Percentiles rank a stretch among this genome's conserved stretches.
These are phyloP conservation scores for Uropsilus gracilis DNA, from an alignment of 2,113 vertebrate species.

Conservation along the genomic window DNA sequence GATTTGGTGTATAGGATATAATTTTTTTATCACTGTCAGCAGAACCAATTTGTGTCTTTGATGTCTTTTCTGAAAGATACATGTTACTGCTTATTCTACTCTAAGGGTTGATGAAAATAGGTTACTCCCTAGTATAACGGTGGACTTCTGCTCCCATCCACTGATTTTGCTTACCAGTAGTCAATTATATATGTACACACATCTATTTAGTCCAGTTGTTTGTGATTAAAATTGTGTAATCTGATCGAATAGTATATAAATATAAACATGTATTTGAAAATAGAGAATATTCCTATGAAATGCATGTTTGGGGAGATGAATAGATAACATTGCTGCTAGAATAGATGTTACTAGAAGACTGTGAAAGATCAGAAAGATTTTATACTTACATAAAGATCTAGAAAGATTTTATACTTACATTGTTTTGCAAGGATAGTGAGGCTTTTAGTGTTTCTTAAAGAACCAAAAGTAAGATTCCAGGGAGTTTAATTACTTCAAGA, in stretches of 20 bases:
- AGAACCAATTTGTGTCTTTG: not conserved
- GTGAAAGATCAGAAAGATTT: not conserved
- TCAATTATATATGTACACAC: not conserved
- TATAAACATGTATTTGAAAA: not conserved
- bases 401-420: not conserved
- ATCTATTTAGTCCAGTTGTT: not conserved
- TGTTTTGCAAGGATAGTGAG: not conserved
- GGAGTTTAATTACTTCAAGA: not conserved
- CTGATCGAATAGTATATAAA: not conserved
- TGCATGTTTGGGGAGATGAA: not conserved
- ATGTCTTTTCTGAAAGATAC: not conserved
- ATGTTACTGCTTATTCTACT: not conserved
- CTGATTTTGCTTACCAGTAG: not conserved
- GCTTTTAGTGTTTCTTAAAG: slow-evolving; percentile 5
- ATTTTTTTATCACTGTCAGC: not conserved
- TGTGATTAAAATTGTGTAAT: not conserved
- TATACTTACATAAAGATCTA: not conserved
- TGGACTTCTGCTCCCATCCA: not conserved
- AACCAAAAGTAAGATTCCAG: slow-evolving; percentile 2
- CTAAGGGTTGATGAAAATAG: not conserved
- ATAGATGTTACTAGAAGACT: not conserved
- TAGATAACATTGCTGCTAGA: not conserved
- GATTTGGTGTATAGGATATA: not conserved
- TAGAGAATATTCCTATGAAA: slow-evolving; percentile 18
- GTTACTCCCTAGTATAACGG: not conserved